phyloP scores from a whole-genome alignment of 2,113 vertebrate genomes.

The Callocephalon fimbriatum region DNA sequence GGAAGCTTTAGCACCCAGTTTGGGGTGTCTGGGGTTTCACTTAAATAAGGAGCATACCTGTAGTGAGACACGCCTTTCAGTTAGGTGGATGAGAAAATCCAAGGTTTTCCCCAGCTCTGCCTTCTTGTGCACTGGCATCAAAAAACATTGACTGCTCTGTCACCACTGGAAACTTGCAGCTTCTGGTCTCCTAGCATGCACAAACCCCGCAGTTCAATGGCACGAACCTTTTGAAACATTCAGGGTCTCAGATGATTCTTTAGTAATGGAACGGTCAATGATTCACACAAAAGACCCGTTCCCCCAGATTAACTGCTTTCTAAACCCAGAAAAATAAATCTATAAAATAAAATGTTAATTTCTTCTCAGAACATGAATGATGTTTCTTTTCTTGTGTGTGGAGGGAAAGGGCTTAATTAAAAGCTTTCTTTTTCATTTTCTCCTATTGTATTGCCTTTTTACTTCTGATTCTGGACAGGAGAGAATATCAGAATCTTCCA shows the following conservation, averaged over 20 bases:
- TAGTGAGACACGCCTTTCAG: background rate
- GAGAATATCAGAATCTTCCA: background rate
- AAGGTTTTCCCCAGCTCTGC: background rate
- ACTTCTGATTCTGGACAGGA: background rate
- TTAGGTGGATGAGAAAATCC: background rate
- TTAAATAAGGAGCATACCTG: background rate
- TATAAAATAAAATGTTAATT: background rate
- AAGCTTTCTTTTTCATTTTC: background rate
- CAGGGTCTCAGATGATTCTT: background rate
- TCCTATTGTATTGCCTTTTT: background rate
- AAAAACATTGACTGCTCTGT: background rate
- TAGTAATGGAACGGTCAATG: background rate
- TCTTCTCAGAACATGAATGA: background rate
- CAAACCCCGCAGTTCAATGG: background rate
- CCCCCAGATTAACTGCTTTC: background rate
- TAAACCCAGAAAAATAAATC: background rate
- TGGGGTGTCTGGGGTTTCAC: background rate
- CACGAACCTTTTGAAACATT: background rate
- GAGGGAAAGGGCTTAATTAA: background rate
- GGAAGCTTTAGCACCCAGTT: background rate
- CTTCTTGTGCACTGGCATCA: background rate
- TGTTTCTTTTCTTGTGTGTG: background rate
- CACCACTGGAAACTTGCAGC: accelerated
- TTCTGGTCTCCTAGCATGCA: background rate
- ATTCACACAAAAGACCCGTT: background rate